A percentile compares a stretch with the other conserved stretches of the same genome.
Conservation (phyloP, 2,797 vertebrate species). For the Microctenopoma steveboyesi region DNA sequence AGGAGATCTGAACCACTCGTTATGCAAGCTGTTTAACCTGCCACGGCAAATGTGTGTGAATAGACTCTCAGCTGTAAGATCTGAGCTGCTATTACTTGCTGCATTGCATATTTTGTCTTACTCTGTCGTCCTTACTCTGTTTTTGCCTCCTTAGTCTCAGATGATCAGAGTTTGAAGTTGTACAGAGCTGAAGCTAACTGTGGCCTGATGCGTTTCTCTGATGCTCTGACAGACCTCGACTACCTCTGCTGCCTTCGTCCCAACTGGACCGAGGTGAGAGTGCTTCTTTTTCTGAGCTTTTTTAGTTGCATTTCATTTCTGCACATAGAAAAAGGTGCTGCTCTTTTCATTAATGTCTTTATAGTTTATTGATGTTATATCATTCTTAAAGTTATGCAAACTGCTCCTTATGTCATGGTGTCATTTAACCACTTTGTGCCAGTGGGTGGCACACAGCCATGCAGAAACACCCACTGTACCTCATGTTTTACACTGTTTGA, state of each 20-base stretch:
- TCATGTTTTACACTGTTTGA: not conserved
- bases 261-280: constrained; percentile 82
- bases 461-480: not conserved
- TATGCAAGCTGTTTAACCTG: not conserved
- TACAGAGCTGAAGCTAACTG: constrained; percentile 83
- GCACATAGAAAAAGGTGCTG: not conserved
- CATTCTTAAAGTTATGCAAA: constrained; percentile 63
- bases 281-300: not conserved
- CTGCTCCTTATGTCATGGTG: constrained; percentile 54
- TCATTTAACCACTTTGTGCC: constrained; percentile 36
- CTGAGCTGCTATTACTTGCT: not conserved
- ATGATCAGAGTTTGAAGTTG: constrained; percentile 81
- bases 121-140: not conserved
- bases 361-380: constrained; percentile 58
- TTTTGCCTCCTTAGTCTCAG: constrained; percentile 72
- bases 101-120: not conserved
- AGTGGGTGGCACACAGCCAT: constrained; percentile 25
- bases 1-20: not conserved
- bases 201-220: constrained; percentile 75
- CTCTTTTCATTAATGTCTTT: not conserved
- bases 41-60: not conserved
- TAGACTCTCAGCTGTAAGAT: not conserved
- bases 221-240: constrained; percentile 86
- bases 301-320: not conserved
- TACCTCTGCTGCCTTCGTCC: constrained; percentile 85